Conservation (phyloP, 2,797 vertebrate genomes). For the Phataginus tricuspis region DNA sequence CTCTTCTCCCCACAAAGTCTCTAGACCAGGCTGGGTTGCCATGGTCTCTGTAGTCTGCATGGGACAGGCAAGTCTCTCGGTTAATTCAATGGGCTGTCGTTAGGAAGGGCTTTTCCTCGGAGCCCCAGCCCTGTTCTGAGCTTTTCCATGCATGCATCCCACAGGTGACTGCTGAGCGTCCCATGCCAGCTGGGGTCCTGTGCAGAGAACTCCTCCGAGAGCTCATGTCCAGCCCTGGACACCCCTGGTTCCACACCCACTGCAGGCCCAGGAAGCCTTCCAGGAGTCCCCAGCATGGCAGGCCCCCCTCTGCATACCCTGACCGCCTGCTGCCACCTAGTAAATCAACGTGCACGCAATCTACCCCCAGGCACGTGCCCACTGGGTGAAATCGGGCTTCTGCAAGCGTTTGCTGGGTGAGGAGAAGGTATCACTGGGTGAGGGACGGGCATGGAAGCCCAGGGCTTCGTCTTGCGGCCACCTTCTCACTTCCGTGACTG, state of each 20-base stretch:
- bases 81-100: neutral
- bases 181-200: fast-evolving
- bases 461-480: neutral
- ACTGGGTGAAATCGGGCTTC: fast-evolving
- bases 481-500: neutral
- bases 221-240: neutral
- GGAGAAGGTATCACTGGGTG: too few species aligned
- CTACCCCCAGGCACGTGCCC: neutral
- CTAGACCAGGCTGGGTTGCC: neutral
- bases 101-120: neutral
- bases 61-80: too few species aligned
- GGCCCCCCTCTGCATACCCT: neutral
- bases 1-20: neutral
- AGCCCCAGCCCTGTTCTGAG: neutral
- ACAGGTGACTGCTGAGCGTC: neutral
- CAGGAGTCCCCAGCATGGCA: neutral
- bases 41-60: fast-evolving
- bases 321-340: neutral
- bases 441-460: neutral
- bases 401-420: neutral
- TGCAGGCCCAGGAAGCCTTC: neutral
- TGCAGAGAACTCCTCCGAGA: neutral
- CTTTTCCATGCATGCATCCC: neutral
- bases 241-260: neutral
- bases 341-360: fast-evolving